Evolutionary conservation across 2,888 invertebrate species (phyloP), one percentile per base, ranked within the genome.

Genomic region (Nowickia ferox): DNA sequence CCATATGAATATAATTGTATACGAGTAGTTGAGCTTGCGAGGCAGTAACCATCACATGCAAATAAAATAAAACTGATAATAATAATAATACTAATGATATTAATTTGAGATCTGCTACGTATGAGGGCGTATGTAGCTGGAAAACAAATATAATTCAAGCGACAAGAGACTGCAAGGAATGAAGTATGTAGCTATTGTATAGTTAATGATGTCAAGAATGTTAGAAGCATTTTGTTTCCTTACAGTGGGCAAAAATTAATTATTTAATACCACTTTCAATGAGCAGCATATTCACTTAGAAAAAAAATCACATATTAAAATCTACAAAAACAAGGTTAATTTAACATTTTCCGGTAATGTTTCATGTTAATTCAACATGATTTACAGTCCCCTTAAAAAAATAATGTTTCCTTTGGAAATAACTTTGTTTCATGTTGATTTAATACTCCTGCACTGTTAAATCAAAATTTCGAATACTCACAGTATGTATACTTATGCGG

Each of bases 201-300:
- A n/a, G 63, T 42, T 71, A 79, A 71, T 55, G 44, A 71, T 83
- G 71, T 57, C 57, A 71, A 65, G 42, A 48, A 71, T 65, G 57
- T 71, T 51, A 83, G 71, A 71, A 76, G 57, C 30, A 30, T 30
- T 30, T 17, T 76, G 69, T 46, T 46, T 55, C 44, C 59, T 55
- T 22, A 55, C 59, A 59, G 59, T 59, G 59, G n/a, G 59, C n/a
- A 0, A 2, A 30, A 57, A 19, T 5, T 6, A 30, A 30, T 30
- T 6, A 30, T 30, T 30, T 30, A 30, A 30, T 30, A 4, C 30
- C 30, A 30, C 30, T 30, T 30, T 30, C 30, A 30, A 30, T 30
- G 30, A 6, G 2, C 5, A 30, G 5, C 6, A 30, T 30, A 30
- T 30, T 30, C 30, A 6, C 30, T 30, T 6, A 30, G 30, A 30